phyloP scores from a whole-genome alignment of 2,888 invertebrate species.

The Mythimna impura region DNA sequence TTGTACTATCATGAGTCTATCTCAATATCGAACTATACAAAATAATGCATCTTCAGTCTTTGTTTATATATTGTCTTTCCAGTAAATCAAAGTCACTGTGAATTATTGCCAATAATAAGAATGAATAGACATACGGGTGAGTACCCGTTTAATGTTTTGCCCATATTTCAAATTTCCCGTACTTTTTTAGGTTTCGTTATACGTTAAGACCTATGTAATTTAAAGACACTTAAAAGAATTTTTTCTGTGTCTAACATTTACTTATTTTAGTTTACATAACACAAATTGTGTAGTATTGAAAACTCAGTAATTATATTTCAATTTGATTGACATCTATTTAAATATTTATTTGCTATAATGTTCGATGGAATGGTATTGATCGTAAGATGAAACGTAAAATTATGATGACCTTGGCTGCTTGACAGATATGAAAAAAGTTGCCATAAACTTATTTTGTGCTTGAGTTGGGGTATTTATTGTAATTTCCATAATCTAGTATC shows the following conservation, averaged over 20 bases:
- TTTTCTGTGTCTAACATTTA: background rate
- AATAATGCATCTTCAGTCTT: too few species aligned
- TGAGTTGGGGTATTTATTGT: conserved; percentile 17
- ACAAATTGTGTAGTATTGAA: background rate
- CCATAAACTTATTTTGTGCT: conserved; percentile 9
- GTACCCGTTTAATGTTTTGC: background rate
- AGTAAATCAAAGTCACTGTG: too few species aligned
- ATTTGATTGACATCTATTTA: background rate
- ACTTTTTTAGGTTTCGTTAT: conserved; percentile 9
- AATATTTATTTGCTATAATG: too few species aligned
- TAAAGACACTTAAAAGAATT: background rate
- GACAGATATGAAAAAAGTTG: conserved; percentile 54
- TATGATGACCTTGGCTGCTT: conserved; percentile 66
- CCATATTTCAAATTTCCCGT: conserved; percentile 2
- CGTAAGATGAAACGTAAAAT: conserved; percentile 58
- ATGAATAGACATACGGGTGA: too few species aligned
- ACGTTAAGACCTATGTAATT: background rate
- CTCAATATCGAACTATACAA: too few species aligned
- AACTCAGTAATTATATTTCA: too few species aligned
- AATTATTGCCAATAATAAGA: too few species aligned
- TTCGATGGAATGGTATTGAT: background rate
- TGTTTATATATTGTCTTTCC: too few species aligned
- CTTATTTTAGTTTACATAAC: background rate
- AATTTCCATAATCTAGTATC: too few species aligned
- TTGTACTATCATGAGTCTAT: too few species aligned